Base-by-base conservation (phyloP, 2,113 vertebrate species). In the Crypturellus undulatus region DNA sequence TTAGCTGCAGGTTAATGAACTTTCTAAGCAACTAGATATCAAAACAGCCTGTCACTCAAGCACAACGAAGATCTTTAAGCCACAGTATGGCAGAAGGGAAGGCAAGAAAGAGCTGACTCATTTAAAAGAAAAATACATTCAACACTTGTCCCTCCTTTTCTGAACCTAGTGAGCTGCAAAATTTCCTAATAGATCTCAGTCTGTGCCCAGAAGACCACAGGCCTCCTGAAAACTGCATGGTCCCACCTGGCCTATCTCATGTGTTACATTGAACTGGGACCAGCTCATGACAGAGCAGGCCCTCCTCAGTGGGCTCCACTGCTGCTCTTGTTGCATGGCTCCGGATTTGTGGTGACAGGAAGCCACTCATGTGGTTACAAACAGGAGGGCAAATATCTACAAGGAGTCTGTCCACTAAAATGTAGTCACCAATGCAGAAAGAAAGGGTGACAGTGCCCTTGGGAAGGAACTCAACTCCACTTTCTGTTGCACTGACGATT, bases 21-120 rank as follows among this genome's bases (percentile, higher is more conserved):
- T 97, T 71, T 77, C 79, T 91, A 87, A 93, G 90, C 85, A 69
- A 78, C 77, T 93, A 93, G 59, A 40, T 77, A 89, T 65, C 4
- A 19, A 89, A 92, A 92, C 80, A 96, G 94, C 80, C 90, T 96
- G 79, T 92, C 95, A 96, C 94, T 96, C 88, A 96, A 96, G 90
- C 95, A 93, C 69, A 79, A 95, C 71, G 92, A 81, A 84, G 67
- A 79, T 84, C 84, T 89, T 77, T 65, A 91, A 96, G 91, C 81
- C 67, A 79, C 80, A 40, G 30, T 49, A 79, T 8, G 58, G 82
- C 92, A 95, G 69, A 84, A 67, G 47, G 49, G 84, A 82, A 79
- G 72, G 65, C 43, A 91, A 91, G 72, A 92, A 73, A 80, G 36
- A 89, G 83, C 47, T 84, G 68, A 93, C 84, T 92, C 78, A 81